Evolutionary conservation across 2,888 invertebrate species (phyloP).

Genomic region (Oligia fasciuncula): DNA sequence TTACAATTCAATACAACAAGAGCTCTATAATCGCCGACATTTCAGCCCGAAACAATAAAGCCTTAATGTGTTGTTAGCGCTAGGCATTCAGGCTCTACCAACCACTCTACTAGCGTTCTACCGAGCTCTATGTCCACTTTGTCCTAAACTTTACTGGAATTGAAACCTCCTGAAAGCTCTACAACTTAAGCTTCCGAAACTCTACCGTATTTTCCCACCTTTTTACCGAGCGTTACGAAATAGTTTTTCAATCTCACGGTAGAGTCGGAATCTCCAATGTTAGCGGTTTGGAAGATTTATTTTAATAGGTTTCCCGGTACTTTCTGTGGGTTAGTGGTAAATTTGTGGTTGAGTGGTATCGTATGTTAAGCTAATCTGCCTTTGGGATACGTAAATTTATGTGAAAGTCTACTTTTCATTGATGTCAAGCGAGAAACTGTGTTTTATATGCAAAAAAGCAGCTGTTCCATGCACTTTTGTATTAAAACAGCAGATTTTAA

Average conservation of each 20-base stretch:
- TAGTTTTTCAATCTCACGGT: conserved; percentile 60
- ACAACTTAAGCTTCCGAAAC: conserved; percentile 57
- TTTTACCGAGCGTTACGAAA: conserved; percentile 53
- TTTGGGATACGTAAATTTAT: conserved; percentile 17
- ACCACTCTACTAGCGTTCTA: conserved; percentile 52
- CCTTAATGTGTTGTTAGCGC: conserved; percentile 29
- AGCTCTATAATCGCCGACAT: conserved; percentile 1
- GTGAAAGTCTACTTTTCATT: background rate
- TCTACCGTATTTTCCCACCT: conserved; percentile 56
- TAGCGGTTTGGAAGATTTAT: conserved; percentile 54
- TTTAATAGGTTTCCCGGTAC: conserved; percentile 54
- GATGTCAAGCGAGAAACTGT: background rate
- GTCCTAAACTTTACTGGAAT: conserved; percentile 60
- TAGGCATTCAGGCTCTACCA: conserved; percentile 29
- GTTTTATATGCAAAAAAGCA: background rate
- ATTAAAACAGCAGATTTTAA: no score
- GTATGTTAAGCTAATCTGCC: conserved; percentile 37
- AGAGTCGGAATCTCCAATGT: conserved; percentile 52
- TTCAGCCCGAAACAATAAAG: conserved; percentile 23
- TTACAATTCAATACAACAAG: conserved; percentile 1
- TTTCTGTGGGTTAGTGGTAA: conserved; percentile 28
- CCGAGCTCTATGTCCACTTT: conserved; percentile 53
- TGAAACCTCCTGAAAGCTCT: conserved; percentile 57
- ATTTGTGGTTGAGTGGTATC: conserved; percentile 41
- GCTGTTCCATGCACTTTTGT: no score